phyloP scores from a whole-genome alignment of 1,140 invertebrate species.

The Drosophila chauvacae region DNA sequence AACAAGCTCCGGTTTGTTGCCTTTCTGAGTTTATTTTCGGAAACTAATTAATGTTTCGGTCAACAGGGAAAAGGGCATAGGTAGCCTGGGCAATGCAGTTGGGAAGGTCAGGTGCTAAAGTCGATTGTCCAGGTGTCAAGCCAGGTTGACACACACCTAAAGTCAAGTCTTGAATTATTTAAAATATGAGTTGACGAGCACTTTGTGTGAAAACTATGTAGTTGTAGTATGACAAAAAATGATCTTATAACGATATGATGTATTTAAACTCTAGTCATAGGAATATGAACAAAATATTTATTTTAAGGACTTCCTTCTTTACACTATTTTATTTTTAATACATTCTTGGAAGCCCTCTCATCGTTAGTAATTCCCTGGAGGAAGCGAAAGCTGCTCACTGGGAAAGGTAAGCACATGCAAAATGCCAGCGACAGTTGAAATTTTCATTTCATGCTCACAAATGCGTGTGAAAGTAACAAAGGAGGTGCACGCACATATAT shows the following conservation, averaged over 20 bases:
- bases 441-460: conserved; percentile 54
- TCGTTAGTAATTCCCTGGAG: neutral
- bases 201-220: neutral
- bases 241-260: too few relatives aligned
- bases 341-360: neutral
- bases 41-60: conserved; percentile 66
- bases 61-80: conserved; percentile 10
- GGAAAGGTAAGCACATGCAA: conserved; percentile 34
- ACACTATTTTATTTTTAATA: neutral
- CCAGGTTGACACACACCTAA: neutral
- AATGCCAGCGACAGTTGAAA: conserved; percentile 49
- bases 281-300: neutral
- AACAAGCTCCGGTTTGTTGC: conserved; percentile 11
- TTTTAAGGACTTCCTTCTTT: too few relatives aligned
- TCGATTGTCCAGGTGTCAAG: conserved; percentile 12
- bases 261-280: neutral
- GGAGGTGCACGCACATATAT: conserved; percentile 12
- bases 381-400: neutral
- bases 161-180: conserved; percentile 26
- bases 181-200: neutral
- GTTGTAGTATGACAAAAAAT: neutral
- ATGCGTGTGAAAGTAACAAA: conserved; percentile 50
- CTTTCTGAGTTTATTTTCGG: conserved; percentile 29
- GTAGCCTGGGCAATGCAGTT: conserved; percentile 14
- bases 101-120: conserved; percentile 5